phyloP scores from a whole-genome alignment of 2,888 invertebrate genomes.

The Heliconius sara region DNA sequence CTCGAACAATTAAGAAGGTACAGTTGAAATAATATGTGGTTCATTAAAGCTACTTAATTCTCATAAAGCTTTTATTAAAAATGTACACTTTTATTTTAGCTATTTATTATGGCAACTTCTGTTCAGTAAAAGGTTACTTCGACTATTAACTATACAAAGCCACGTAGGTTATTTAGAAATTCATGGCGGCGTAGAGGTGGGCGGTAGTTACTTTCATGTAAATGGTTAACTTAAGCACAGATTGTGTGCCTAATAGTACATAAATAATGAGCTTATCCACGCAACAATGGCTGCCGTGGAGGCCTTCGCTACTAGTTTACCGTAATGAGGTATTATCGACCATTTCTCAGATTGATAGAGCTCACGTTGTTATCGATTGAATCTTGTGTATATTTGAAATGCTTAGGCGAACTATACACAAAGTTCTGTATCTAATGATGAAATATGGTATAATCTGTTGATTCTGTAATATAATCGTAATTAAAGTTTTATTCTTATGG shows the following conservation, averaged over 20 bases:
- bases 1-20: conserved; percentile 10
- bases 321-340: conserved; percentile 54
- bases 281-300: conserved; percentile 48
- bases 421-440: not conserved
- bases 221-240: conserved; percentile 47
- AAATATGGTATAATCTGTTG: not conserved
- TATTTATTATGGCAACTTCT: conserved; percentile 19
- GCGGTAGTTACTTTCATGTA: conserved; percentile 49
- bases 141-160: conserved; percentile 44
- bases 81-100: not conserved
- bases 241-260: conserved; percentile 51
- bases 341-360: conserved; percentile 50
- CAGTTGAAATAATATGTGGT: not conserved
- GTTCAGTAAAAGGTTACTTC: conserved; percentile 32
- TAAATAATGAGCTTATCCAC: conserved; percentile 52
- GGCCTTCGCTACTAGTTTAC: conserved; percentile 45
- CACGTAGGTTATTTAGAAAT: conserved; percentile 45
- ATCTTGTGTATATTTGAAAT: conserved; percentile 43
- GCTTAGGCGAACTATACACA: conserved; percentile 2
- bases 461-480: not conserved
- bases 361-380: conserved; percentile 49
- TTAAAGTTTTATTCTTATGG: not conserved
- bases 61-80: conserved; percentile 8
- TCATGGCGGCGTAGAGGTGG: conserved; percentile 48
- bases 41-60: conserved; percentile 14